Base-by-base conservation (phyloP, 2,113 vertebrate genomes). In the Cephalopholis sonnerati region DNA sequence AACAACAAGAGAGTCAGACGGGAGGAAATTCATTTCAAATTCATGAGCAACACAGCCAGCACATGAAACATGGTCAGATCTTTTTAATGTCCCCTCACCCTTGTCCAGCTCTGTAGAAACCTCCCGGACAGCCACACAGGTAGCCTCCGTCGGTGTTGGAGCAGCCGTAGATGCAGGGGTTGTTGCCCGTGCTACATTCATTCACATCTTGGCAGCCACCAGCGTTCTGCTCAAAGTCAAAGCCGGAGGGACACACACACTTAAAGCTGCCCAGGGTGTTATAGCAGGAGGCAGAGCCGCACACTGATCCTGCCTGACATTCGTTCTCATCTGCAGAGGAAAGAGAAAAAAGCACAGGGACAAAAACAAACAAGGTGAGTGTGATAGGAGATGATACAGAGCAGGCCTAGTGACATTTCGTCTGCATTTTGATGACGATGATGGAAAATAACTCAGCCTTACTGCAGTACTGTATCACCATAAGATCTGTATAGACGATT, bases 251-350 rank as follows among this genome's bases (percentile, higher is more conserved):
- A 65, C 98, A 99, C n/a, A 98, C 92, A 0, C 98, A 99, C 93
- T 96, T 97, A 95, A 93, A 99, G 92, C 98, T 97, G 12, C 98
- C 98, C 86, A 99, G 94, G 0, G 97, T 99, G 95, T 99, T 99
- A 92, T 96, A 98, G 94, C 98, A 99, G 63, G 97, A 97, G 74
- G 98, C 97, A 0, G 96, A 97, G 74, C 98, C 97, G 0, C 98
- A 99, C 82, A 96, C 74, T 0, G 93, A 74, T 7, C 95, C 95
- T 2, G 90, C 95, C 54, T 95, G 92, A 75, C 98, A 99, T 93
- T 99, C 98, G 0, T 99, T 99, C 86, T 99, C 96, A 25, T 99
- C 98, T 99, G 91, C 27, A 10, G 46, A 18, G 13, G 67, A 53
- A 61, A n/a, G 71, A 17, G 29, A 58, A 7, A 32, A 20, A n/a